Percentiles rank a stretch among this genome's conserved stretches.
phyloP scores from a whole-genome alignment of 2,797 vertebrate genomes.

The Scarus forsteni region DNA sequence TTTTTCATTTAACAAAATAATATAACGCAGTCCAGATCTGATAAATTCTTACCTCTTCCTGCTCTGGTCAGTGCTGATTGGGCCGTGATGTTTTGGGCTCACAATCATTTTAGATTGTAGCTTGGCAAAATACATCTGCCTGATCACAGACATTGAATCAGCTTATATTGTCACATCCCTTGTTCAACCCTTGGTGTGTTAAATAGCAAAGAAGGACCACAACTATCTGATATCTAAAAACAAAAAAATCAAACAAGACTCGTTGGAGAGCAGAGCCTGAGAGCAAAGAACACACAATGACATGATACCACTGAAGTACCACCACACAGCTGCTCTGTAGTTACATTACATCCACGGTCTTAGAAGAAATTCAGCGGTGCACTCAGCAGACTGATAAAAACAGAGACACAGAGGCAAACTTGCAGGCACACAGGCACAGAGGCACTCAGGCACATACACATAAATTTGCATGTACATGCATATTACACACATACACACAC shows the following conservation, averaged over 20 bases:
- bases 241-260: slow-evolving; percentile 1
- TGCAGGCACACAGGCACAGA: slow-evolving; percentile 67
- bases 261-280: slow-evolving; percentile 11
- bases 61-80: no score
- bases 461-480: slow-evolving; percentile 73
- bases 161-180: no score
- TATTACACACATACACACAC: slow-evolving; percentile 53
- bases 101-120: no score
- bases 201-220: slow-evolving; percentile 1
- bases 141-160: no score
- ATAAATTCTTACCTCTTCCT: no score
- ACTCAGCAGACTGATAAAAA: slow-evolving; percentile 53
- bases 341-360: slow-evolving; percentile 24
- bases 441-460: slow-evolving; percentile 64
- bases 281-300: slow-evolving; percentile 14
- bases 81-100: no score
- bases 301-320: slow-evolving; percentile 34
- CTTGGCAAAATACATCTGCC: no score
- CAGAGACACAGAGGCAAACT: slow-evolving; percentile 61
- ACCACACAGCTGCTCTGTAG: slow-evolving; percentile 31
- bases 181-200: not conserved
- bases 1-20: no score
- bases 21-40: no score
- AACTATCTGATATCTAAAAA: slow-evolving; percentile 22
- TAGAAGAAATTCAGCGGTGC: slow-evolving; percentile 48